Base-by-base conservation (phyloP, 2,113 vertebrate species). In the Pygoscelis adeliae region DNA sequence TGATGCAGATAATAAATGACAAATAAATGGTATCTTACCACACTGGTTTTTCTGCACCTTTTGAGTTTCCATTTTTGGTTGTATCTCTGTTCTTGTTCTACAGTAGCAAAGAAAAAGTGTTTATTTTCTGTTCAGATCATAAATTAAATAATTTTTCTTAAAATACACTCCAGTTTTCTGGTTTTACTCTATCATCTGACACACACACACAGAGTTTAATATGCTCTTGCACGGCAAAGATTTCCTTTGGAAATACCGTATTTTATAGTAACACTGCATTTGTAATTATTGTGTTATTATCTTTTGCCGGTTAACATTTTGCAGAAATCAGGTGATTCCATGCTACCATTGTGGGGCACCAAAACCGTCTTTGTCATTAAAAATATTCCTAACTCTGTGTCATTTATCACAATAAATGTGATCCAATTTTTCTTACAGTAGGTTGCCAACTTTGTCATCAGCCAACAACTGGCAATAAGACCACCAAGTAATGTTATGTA, bases 31-130 rank as follows among this genome's bases (percentile, higher is more conserved):
- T 46, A 65, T 93, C 96, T 98, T 96, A 98, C 98, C 96, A 97
- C 98, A 98, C 29, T 96, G 97, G 11, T 65, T 97, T 86, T 94
- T 98, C 93, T 97, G 95, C 59, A 91, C 66, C 17, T 94, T 81
- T 71, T 89, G 85, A 93, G 17, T 85, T 95, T 96, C 97, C 98
- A 98, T 98, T 89, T 66, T 97, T 78, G 20, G 20, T 59, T 92
- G 13, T 74, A 79, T 83, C 73, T 21, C 65, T 94, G 67, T 74
- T 92, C 77, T 96, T 97, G 84, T 42, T 81, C 91, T 97, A 91
- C 40, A 96, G 62, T 36, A 62, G n/a, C 59, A 98, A 97, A 15
- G 8, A 91, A 97, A 93, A 94, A 34, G 7, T 14, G 27, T 65
- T 83, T 87, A 14, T 76, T 25, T 93, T 72, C 55, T 78, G 49